phyloP scores from a whole-genome alignment of 1,140 invertebrate genomes.

The Drosophila pseudoananassae region DNA sequence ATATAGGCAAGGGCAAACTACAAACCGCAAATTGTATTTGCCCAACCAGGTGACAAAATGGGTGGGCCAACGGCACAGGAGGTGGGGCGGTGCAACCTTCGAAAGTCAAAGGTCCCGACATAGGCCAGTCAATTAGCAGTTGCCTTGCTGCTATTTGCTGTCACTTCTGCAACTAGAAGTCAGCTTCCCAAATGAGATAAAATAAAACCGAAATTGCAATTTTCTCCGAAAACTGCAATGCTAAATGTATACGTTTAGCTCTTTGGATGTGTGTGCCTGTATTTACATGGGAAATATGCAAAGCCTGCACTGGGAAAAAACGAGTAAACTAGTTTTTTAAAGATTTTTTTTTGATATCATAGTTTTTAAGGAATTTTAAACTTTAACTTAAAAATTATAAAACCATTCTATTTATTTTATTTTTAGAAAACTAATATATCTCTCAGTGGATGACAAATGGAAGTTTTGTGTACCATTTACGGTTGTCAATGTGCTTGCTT shows the following conservation, averaged over 20 bases:
- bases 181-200: slow-evolving; percentile 67
- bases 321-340: too few relatives aligned
- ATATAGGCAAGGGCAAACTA: slow-evolving; percentile 59
- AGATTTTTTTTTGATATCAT: neutral
- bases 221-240: slow-evolving; percentile 41
- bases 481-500: slow-evolving; percentile 68
- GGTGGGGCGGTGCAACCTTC: slow-evolving; percentile 10
- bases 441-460: slow-evolving; percentile 31
- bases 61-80: neutral
- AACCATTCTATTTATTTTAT: too few relatives aligned
- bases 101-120: slow-evolving; percentile 52
- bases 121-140: slow-evolving; percentile 78
- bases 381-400: too few relatives aligned
- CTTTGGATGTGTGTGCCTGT: slow-evolving; percentile 38
- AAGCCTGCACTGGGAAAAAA: slow-evolving; percentile 38
- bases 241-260: slow-evolving; percentile 26
- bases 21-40: slow-evolving; percentile 75
- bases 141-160: slow-evolving; percentile 64
- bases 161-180: slow-evolving; percentile 57
- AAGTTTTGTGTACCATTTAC: slow-evolving; percentile 52
- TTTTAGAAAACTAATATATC: too few relatives aligned
- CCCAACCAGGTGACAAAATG: slow-evolving; percentile 19
- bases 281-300: slow-evolving; percentile 72
- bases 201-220: slow-evolving; percentile 75
- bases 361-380: neutral